phyloP scores from a whole-genome alignment of 2,797 vertebrate species.

The Rhyacichthys aspro region DNA sequence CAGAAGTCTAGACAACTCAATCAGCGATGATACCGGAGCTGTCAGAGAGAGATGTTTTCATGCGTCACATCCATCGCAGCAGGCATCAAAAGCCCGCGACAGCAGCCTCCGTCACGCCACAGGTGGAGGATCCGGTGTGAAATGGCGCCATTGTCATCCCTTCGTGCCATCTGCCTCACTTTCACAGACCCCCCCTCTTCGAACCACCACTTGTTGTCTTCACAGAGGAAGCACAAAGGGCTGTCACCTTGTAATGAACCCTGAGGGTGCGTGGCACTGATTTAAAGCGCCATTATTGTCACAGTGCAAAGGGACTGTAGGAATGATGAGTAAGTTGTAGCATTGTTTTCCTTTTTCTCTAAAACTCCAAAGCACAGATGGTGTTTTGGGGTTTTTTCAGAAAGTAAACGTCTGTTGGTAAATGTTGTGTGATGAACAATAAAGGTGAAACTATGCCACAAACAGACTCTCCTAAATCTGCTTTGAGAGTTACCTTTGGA shows the following conservation, averaged over 20 bases:
- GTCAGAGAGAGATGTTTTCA: slow-evolving; percentile 59
- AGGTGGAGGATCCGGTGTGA: slow-evolving; percentile 70
- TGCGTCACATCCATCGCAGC: slow-evolving; percentile 58
- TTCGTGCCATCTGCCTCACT: slow-evolving; percentile 61
- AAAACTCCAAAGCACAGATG: slow-evolving; percentile 64
- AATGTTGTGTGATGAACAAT: slow-evolving; percentile 43
- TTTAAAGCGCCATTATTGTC: slow-evolving; percentile 77
- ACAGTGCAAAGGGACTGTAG: slow-evolving; percentile 52
- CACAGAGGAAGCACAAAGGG: slow-evolving; percentile 61
- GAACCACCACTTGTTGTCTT: slow-evolving; percentile 59
- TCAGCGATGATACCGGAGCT: slow-evolving; percentile 44
- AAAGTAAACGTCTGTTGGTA: slow-evolving; percentile 46
- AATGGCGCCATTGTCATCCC: slow-evolving; percentile 64
- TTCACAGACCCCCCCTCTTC: slow-evolving; percentile 37
- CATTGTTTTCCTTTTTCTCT: slow-evolving; percentile 22
- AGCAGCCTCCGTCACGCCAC: slow-evolving; percentile 64
- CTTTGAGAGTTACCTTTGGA: slow-evolving; percentile 43
- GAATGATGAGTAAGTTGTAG: slow-evolving; percentile 56
- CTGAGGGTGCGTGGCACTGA: slow-evolving; percentile 66
- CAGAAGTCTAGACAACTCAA: slow-evolving; percentile 61
- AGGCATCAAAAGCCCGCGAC: slow-evolving; percentile 58
- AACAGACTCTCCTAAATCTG: slow-evolving; percentile 50
- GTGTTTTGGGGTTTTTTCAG: slow-evolving; percentile 61
- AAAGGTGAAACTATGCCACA: slow-evolving; percentile 37
- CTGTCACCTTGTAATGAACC: slow-evolving; percentile 76